phyloP scores from a whole-genome alignment of 23 tunicate species.

The Halocynthia aurantium region DNA sequence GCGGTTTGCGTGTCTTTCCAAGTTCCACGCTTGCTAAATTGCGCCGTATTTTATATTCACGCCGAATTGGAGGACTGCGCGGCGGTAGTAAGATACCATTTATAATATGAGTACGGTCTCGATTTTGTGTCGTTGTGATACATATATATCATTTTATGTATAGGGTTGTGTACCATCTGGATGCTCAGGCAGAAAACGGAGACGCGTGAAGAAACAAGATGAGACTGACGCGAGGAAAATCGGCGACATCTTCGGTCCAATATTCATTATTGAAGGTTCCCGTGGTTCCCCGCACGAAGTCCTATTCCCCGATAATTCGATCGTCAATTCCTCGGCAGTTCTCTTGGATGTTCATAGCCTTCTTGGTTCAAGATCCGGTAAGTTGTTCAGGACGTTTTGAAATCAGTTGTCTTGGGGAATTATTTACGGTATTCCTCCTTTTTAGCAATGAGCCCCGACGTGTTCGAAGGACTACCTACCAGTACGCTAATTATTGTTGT shows the following conservation, averaged over 20 bases:
- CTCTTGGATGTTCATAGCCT: not conserved
- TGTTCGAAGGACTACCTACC: no score
- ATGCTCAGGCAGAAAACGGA: not conserved
- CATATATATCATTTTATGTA: not conserved
- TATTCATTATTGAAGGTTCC: not conserved
- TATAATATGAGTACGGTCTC: not conserved
- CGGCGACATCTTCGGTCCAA: not conserved
- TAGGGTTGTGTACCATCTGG: not conserved
- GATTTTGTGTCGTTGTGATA: not conserved
- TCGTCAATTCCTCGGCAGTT: not conserved
- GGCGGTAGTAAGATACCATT: not conserved
- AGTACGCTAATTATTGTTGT: no score
- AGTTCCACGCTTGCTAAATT: slow-evolving; percentile 19
- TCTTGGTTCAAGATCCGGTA: no score
- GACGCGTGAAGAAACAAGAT: no score
- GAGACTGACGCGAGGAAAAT: no score
- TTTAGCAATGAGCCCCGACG: no score
- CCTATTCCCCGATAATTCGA: not conserved
- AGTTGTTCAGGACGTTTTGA: no score
- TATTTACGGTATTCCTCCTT: no score
- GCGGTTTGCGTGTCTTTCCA: slow-evolving; percentile 39
- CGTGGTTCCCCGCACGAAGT: not conserved
- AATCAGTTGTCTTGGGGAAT: no score
- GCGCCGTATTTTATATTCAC: slow-evolving; percentile 8
- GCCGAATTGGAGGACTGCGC: not conserved